These are phyloP conservation scores for Chouioia cunea DNA, from an alignment of 2,888 invertebrate species.

Conservation along the genomic window DNA sequence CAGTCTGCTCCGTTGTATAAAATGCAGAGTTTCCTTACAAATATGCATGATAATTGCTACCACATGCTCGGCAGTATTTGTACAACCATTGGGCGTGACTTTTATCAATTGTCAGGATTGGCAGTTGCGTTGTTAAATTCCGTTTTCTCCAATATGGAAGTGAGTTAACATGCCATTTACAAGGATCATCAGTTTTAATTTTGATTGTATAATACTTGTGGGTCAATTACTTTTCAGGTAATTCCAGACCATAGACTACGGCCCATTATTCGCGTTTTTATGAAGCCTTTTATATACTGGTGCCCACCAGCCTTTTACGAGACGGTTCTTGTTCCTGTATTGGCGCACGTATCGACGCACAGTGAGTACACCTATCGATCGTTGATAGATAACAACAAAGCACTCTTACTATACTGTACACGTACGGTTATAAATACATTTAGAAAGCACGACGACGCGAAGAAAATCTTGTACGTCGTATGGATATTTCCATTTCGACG, in stretches of 20 bases:
- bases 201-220: too few relatives aligned
- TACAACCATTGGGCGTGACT: conserved; percentile 82
- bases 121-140: conserved; percentile 81
- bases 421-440: too few relatives aligned
- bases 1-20: conserved; percentile 76
- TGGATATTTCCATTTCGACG: neutral
- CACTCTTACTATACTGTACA: too few relatives aligned
- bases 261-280: conserved; percentile 84
- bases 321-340: conserved; percentile 82
- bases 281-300: conserved; percentile 87
- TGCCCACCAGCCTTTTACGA: conserved; percentile 87
- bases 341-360: conserved; percentile 83
- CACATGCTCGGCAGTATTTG: conserved; percentile 77
- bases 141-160: conserved; percentile 77
- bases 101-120: conserved; percentile 84
- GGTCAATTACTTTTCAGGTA: conserved; percentile 66
- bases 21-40: conserved; percentile 87
- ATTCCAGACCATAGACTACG: conserved; percentile 90
- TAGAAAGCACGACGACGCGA: too few relatives aligned
- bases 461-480: neutral
- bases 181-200: too few relatives aligned
- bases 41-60: conserved; percentile 85
- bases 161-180: too few relatives aligned
- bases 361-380: conserved; percentile 72
- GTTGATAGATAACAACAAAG: too few relatives aligned